Evolutionary conservation across 2,113 vertebrate species (phyloP).

Genomic region (Pteruthius melanotis): DNA sequence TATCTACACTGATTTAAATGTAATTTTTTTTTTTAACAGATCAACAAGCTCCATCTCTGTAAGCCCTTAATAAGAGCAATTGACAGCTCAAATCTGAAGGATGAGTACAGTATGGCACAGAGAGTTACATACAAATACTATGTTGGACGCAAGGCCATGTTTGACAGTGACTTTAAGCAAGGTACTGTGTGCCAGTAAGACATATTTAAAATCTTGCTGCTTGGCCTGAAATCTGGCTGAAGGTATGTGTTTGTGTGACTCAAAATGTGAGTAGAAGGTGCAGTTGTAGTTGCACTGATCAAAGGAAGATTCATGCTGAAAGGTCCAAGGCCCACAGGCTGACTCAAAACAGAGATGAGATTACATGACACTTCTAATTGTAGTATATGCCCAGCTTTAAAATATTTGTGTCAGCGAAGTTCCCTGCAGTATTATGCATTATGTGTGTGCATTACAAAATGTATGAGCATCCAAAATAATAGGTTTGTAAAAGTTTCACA

Average conservation of each 20-base stretch:
- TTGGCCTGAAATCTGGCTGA: not conserved
- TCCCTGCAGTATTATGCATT: not conserved
- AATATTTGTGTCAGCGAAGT: not conserved
- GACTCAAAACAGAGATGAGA: not conserved
- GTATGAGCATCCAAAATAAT: not conserved
- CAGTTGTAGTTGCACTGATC: not conserved
- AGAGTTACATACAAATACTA: constrained; percentile 94
- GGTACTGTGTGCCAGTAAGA: constrained; percentile 65
- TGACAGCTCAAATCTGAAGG: constrained; percentile 95
- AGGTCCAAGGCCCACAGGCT: not conserved
- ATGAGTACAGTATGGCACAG: constrained; percentile 91
- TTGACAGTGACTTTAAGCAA: constrained; percentile 96
- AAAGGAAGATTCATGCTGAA: not conserved
- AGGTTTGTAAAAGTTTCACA: not conserved
- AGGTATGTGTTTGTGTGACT: not conserved
- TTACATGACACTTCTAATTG: not conserved
- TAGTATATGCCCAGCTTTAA: not conserved
- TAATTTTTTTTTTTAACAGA: constrained; percentile 67
- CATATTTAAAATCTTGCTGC: not conserved
- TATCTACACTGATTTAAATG: not conserved
- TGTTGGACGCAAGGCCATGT: constrained; percentile 97
- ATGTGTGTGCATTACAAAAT: not conserved
- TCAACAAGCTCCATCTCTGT: constrained; percentile 97
- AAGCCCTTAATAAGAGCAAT: constrained; percentile 96
- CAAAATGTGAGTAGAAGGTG: not conserved